Conservation (phyloP, 2,113 vertebrate species). For the Microcebus jonahi region DNA sequence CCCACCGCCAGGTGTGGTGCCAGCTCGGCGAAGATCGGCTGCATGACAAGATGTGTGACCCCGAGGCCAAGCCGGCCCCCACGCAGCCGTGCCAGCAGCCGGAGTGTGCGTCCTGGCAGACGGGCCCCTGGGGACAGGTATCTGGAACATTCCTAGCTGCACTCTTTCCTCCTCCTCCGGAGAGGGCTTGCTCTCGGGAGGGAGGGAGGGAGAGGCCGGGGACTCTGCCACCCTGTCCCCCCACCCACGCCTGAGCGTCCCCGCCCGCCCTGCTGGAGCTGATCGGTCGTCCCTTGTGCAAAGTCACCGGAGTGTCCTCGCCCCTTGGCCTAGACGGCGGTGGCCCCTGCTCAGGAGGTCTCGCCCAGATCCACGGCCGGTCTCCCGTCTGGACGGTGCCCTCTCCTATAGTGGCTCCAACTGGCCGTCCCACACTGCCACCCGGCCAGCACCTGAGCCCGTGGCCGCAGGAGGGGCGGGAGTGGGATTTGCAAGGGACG, state of each 20-base stretch:
- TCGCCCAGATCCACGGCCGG: not conserved
- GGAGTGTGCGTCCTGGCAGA: conserved; percentile 98
- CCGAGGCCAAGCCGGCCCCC: conserved; percentile 90
- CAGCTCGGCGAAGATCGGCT: conserved; percentile 95
- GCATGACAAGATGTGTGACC: conserved; percentile 91
- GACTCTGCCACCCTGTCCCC: not conserved
- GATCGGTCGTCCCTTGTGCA: not conserved
- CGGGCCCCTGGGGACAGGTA: conserved; percentile 98
- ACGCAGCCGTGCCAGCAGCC: conserved; percentile 95
- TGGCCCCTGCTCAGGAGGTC: not conserved
- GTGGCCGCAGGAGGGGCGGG: not conserved
- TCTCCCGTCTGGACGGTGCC: not conserved
- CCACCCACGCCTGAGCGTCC: not conserved
- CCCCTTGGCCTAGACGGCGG: not conserved
- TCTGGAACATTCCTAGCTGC: conserved; percentile 68
- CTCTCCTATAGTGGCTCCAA: not conserved
- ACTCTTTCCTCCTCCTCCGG: conserved; percentile 27
- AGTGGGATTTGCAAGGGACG: not conserved
- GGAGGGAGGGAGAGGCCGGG: no score
- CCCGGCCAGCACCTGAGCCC: not conserved
- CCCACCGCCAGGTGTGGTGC: conserved; percentile 97
- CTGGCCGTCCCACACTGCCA: not conserved
- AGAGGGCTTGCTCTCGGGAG: not conserved
- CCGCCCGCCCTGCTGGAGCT: not conserved
- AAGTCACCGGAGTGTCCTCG: no score